Conservation (phyloP, 2,113 vertebrate species). For the Ceyx melanurus region DNA sequence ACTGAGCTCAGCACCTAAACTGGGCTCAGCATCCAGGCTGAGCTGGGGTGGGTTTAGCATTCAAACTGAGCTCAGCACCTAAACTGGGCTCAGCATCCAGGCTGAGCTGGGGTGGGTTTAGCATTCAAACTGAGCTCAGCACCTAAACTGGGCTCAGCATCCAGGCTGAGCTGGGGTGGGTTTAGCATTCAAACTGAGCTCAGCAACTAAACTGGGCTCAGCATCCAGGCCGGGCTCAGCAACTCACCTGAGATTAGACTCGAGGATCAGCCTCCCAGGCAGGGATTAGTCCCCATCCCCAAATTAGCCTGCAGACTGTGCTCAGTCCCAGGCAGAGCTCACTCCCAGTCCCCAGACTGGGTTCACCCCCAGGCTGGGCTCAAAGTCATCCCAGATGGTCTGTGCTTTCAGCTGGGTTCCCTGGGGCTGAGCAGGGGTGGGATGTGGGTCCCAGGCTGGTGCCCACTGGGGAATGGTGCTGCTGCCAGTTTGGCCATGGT, state of each 20-base stretch:
- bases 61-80: too few relatives aligned
- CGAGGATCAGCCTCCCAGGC: neutral
- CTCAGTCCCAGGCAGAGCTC: neutral
- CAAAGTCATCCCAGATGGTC: neutral
- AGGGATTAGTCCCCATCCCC: neutral
- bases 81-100: too few relatives aligned
- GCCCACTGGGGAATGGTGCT: fast-evolving
- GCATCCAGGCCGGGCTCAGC: neutral
- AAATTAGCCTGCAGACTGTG: neutral
- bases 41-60: neutral
- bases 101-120: too few relatives aligned
- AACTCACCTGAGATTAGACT: neutral
- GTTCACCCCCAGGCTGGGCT: neutral
- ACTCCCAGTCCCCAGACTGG: neutral
- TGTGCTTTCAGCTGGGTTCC: neutral
- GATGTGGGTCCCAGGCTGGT: fast-evolving
- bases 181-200: too few relatives aligned
- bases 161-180: too few relatives aligned
- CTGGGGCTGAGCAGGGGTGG: fast-evolving
- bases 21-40: too few relatives aligned
- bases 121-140: too few relatives aligned
- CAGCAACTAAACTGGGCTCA: neutral
- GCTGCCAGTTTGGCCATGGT: neutral
- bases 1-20: too few relatives aligned
- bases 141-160: too few relatives aligned